Percentiles rank a stretch among this genome's conserved stretches.
Conservation (phyloP, 2,797 vertebrate genomes). For the Orestias chungarensis region DNA sequence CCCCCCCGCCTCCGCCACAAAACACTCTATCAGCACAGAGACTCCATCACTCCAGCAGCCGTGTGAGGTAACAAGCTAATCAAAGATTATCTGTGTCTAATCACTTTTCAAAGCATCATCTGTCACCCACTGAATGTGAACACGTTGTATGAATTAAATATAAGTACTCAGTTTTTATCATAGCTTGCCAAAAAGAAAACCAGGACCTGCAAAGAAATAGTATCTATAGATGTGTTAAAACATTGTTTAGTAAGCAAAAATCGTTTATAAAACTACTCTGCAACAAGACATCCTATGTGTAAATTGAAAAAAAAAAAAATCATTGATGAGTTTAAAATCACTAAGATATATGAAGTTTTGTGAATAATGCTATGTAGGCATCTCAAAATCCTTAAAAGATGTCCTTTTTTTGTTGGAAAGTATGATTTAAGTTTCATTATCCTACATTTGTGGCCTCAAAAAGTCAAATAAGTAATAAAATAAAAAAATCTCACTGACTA, state of each 20-base stretch:
- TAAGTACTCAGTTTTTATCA: not conserved
- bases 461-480: no score
- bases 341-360: not conserved
- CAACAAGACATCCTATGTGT: not conserved
- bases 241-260: no score
- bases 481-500: not conserved
- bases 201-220: no score
- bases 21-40: constrained; percentile 16
- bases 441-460: not conserved
- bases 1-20: not conserved
- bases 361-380: not conserved
- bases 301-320: not conserved
- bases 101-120: constrained; percentile 7
- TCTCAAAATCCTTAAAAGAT: not conserved
- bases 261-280: not conserved
- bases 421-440: not conserved
- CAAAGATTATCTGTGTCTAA: constrained; percentile 30
- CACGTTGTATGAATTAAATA: not conserved
- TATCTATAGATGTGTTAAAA: no score
- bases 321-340: not conserved
- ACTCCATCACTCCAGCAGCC: constrained; percentile 12
- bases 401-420: not conserved
- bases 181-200: no score
- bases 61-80: constrained; percentile 21
- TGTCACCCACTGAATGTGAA: not conserved